phyloP scores from a whole-genome alignment of 2,797 vertebrate genomes.

The Decapterus maruadsi region DNA sequence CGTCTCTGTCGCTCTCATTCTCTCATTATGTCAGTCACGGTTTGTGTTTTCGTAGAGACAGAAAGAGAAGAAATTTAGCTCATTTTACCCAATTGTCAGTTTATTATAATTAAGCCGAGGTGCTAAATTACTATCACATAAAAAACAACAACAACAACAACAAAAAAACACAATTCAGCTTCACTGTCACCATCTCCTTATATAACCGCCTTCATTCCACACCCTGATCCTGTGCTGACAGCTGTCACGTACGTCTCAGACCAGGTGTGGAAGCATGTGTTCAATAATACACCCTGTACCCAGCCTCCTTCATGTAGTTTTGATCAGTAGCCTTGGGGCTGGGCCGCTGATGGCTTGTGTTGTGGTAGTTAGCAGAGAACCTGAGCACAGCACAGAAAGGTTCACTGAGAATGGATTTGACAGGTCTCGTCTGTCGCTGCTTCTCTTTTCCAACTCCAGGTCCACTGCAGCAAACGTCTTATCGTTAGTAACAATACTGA shows the following conservation, averaged over 20 bases:
- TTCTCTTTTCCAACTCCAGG: constrained; percentile 32
- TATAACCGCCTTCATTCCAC: constrained; percentile 23
- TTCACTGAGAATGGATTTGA: constrained; percentile 65
- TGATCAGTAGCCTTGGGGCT: constrained; percentile 77
- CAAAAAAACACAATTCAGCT: not conserved
- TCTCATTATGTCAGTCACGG: constrained; percentile 16
- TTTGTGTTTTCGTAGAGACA: constrained; percentile 5
- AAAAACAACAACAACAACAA: too few relatives aligned
- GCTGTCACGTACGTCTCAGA: constrained; percentile 62
- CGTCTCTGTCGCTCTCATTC: constrained; percentile 8
- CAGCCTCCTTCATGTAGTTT: constrained; percentile 75
- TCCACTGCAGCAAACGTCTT: constrained; percentile 24
- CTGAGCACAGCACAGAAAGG: constrained; percentile 59
- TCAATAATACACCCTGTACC: constrained; percentile 74
- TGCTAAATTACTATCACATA: not conserved
- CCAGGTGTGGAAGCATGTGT: constrained; percentile 64
- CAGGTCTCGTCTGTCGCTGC: constrained; percentile 48
- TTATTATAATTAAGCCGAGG: constrained; percentile 7
- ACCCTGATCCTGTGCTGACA: constrained; percentile 45
- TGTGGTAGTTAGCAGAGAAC: constrained; percentile 56
- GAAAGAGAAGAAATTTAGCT: constrained; percentile 8
- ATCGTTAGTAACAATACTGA: not conserved
- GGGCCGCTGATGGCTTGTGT: constrained; percentile 58
- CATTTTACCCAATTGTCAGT: constrained; percentile 21
- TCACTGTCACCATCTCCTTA: not conserved